Evolutionary conservation across 2,888 invertebrate species (phyloP).

Genomic region (Dryomyza anilis): DNA sequence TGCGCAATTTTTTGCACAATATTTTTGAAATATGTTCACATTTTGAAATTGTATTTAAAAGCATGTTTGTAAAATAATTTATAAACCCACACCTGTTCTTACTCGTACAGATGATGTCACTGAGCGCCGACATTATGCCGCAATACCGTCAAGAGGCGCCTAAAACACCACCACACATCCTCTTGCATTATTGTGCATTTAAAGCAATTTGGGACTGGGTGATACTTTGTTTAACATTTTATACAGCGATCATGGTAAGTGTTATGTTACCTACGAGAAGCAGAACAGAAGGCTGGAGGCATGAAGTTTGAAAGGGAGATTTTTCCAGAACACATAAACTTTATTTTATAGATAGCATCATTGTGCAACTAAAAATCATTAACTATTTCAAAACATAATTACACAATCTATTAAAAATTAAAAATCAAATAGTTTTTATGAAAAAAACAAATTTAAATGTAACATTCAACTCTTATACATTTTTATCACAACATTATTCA

Average conservation of each 20-base stretch:
- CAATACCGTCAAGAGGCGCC: slow-evolving; percentile 99
- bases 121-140: slow-evolving; percentile 97
- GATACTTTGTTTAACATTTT: slow-evolving; percentile 98
- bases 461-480: too few relatives aligned
- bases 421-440: too few relatives aligned
- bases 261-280: background rate
- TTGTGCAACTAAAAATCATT: background rate
- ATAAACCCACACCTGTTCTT: background rate
- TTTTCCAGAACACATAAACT: too few relatives aligned
- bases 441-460: too few relatives aligned
- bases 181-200: slow-evolving; percentile 99
- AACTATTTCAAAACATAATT: too few relatives aligned
- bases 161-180: slow-evolving; percentile 98
- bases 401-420: too few relatives aligned
- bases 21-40: background rate
- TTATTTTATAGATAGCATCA: too few relatives aligned
- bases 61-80: background rate
- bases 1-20: too few relatives aligned
- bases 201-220: slow-evolving; percentile 99
- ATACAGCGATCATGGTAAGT: slow-evolving; percentile 75
- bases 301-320: too few relatives aligned
- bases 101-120: slow-evolving; percentile 82
- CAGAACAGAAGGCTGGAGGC: too few relatives aligned
- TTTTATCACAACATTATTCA: too few relatives aligned
- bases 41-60: background rate